Evolutionary conservation across 2,888 invertebrate species (phyloP), one percentile per base, ranked within the genome.

Genomic region (Caenorhabditis sp.): DNA sequence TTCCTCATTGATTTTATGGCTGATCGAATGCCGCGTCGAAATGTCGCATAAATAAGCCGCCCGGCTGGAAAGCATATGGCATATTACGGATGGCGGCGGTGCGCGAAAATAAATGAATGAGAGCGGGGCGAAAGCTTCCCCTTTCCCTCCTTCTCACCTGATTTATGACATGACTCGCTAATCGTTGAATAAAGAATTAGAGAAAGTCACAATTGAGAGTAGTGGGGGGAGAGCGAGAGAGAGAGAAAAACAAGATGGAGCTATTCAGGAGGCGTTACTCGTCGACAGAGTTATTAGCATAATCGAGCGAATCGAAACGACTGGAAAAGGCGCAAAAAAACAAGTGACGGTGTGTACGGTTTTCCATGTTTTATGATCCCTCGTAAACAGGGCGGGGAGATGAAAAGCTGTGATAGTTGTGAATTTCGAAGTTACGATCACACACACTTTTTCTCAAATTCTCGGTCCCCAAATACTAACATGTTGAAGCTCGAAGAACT

Each of bases 21-120:
- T 72, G 74, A 74, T 74, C 74, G 74, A 51, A 67, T 72, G 62
- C 56, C 69, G n/a, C n/a, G 53, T 72, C 64, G 40, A 72, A 74
- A 74, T 74, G 72, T 65, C 72, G 65, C 72, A 74, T 64, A 72
- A 64, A 62, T 62, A 40, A 44, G 44, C 53, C 26, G 35, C 18
- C 28, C 28, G 47, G 32, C 67, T 44, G 67, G 37, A 60, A 74
- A 74, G 60, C 76, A 67, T 76, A 76, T 76, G 76, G 76, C 76
- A 58, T 72, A 72, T 72, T 72, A 72, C 72, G 72, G 64, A 58
- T 58, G 47, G 18, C 18, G 68, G 58, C 32, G 62, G 56, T 64
- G 72, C 58, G 72, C 72, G 72, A 64, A 58, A 72, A 74, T 67
- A 67, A 65, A 67, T 65, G 67, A 61, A 60, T 28, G 62, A 28